Evolutionary conservation across 2,888 invertebrate genomes (phyloP), one percentile per base, ranked within the genome.

Genomic region (Acleris cristana): DNA sequence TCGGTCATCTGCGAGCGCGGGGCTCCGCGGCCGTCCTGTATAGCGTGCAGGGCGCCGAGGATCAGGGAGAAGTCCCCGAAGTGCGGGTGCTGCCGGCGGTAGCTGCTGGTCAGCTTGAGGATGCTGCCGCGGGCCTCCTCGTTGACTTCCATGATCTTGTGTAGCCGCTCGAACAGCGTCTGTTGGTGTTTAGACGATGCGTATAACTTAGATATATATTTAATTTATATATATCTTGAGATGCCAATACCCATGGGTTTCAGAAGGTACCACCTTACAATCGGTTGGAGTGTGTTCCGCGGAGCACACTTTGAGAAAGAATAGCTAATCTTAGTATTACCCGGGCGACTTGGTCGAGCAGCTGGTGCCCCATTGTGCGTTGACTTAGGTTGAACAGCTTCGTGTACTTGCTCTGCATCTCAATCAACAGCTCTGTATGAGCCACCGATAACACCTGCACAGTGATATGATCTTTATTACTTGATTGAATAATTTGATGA

Each of bases 61-160:
- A 90, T 83, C 18, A 89, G 53, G 56, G 86, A 82, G 75, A 88
- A 89, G 78, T 91, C 91, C 0, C 77, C 83, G 64, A 79, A 81
- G 72, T 90, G 90, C 0, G 90, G 89, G 63, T 88, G 81, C 8
- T 65, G 67, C 54, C 76, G 79, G 0, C 90, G 83, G 72, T 86
- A 86, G 1, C 55, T 40, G 21, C 72, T 72, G 40, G 78, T 86
- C 49, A 87, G 65, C 18, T 71, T 66, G 71, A 79, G 82, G 34
- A 79, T 74, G 0, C 71, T 73, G 2, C 72, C 70, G 0, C 70
- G 3, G 0, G 65, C 45, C 0, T 75, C 74, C 0, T 55, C 0
- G 44, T 72, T 69, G n/a, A 48, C 52, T 0, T 74, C 63, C 55
- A 76, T 65, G 56, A 89, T 71, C 0, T 62, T 12, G 12, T 73